Evolutionary conservation across 23 tunicate genomes (phyloP).

Genomic region (Styela plicata): DNA sequence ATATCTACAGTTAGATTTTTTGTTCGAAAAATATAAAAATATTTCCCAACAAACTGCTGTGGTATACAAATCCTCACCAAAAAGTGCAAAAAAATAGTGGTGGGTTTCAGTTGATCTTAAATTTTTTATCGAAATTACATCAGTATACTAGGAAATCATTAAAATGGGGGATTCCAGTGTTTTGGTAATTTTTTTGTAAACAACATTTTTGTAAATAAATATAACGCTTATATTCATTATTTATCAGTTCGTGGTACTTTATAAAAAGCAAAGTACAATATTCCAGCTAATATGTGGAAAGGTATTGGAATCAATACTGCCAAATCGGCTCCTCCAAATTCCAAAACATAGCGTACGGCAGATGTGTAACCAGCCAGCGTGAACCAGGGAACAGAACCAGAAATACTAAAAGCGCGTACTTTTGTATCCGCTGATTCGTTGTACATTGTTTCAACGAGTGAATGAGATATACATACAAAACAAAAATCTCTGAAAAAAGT

Average conservation of each 20-base stretch:
- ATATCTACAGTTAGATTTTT: no score
- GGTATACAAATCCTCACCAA: no score
- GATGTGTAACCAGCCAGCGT: neutral
- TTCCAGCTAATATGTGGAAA: constrained; percentile 10
- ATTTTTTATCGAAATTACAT: no score
- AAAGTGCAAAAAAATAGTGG: no score
- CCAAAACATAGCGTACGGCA: neutral
- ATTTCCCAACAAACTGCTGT: no score
- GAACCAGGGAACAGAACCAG: constrained; percentile 22
- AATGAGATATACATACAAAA: constrained; percentile 24
- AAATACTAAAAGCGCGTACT: constrained; percentile 10
- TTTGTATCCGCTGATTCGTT: neutral
- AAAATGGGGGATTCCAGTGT: no score
- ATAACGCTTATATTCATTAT: no score
- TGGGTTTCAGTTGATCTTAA: no score
- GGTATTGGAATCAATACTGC: constrained; percentile 20
- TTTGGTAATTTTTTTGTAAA: no score
- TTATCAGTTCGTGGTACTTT: neutral
- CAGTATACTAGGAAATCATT: no score
- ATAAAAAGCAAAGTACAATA: neutral
- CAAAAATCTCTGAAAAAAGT: constrained; percentile 23
- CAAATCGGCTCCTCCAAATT: neutral
- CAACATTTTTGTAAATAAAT: no score
- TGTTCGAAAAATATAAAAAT: no score
- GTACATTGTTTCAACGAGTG: neutral